These are phyloP conservation scores for Mobula birostris DNA, from an alignment of 2,113 vertebrate species.

Conservation along the genomic window DNA sequence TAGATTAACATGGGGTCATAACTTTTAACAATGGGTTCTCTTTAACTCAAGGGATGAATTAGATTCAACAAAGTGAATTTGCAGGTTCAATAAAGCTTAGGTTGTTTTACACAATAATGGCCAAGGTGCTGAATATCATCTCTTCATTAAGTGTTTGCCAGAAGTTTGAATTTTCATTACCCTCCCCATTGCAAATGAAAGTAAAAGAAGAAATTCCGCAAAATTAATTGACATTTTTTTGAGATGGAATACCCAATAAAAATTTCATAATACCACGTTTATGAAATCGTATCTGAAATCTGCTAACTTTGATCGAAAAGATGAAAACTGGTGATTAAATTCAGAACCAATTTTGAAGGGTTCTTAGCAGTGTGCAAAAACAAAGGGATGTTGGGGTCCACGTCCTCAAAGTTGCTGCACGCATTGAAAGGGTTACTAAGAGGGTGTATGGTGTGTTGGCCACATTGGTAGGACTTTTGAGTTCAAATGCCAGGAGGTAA, in stretches of 20 bases:
- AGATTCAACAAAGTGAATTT: neutral
- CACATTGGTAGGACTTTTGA: too few species aligned
- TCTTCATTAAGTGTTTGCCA: neutral
- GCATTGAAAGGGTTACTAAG: too few species aligned
- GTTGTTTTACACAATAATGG: neutral
- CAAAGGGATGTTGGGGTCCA: too few species aligned
- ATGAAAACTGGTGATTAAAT: neutral
- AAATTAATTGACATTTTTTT: neutral
- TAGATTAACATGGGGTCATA: slow-evolving; percentile 3
- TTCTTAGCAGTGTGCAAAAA: too few species aligned
- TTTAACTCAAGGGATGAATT: neutral
- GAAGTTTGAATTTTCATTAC: neutral
- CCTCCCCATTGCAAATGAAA: neutral
- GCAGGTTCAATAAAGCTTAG: neutral
- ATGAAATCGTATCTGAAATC: neutral
- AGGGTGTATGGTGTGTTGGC: too few species aligned
- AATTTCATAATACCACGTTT: neutral
- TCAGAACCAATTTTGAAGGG: neutral
- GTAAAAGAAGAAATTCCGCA: neutral
- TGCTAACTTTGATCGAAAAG: neutral
- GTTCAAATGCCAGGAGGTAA: too few species aligned
- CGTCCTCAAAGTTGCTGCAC: too few species aligned
- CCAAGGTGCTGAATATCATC: neutral
- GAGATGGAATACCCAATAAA: neutral
- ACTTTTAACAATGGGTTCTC: neutral